phyloP scores from a whole-genome alignment of 2,797 vertebrate genomes.

The Anniella stebbinsi region DNA sequence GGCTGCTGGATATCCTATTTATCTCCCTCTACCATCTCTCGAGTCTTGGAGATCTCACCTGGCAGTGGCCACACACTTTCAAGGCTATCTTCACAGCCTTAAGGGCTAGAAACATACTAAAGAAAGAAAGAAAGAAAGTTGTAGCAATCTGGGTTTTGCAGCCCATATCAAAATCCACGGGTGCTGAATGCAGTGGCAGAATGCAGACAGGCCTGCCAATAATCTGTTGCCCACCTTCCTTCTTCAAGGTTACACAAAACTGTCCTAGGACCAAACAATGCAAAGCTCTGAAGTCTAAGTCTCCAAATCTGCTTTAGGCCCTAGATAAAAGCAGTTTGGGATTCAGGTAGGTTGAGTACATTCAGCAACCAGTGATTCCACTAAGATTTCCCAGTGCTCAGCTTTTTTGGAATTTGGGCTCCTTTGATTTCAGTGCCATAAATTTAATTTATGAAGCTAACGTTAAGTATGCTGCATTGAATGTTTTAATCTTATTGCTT shows the following conservation, averaged over 20 bases:
- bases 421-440: constrained; percentile 28
- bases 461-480: accelerated
- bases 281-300: not conserved
- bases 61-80: not conserved
- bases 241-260: not conserved
- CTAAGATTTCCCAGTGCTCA: not conserved
- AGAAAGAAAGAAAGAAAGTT: not conserved
- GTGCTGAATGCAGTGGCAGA: not conserved
- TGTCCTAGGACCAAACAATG: not conserved
- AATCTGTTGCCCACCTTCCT: not conserved
- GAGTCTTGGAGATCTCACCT: not conserved
- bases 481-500: not conserved
- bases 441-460: not conserved
- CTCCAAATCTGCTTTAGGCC: not conserved
- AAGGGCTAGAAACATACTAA: not conserved
- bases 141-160: not conserved
- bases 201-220: not conserved
- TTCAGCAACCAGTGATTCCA: not conserved
- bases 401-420: not conserved
- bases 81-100: not conserved
- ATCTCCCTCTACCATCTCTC: not conserved
- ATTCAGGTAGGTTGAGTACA: not conserved
- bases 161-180: not conserved
- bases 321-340: not conserved
- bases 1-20: not conserved